A percentile compares a stretch with the other conserved stretches of the same genome.
These are phyloP conservation scores for Phengaris alcon DNA, from an alignment of 2,888 invertebrate genomes.

Conservation along the genomic window DNA sequence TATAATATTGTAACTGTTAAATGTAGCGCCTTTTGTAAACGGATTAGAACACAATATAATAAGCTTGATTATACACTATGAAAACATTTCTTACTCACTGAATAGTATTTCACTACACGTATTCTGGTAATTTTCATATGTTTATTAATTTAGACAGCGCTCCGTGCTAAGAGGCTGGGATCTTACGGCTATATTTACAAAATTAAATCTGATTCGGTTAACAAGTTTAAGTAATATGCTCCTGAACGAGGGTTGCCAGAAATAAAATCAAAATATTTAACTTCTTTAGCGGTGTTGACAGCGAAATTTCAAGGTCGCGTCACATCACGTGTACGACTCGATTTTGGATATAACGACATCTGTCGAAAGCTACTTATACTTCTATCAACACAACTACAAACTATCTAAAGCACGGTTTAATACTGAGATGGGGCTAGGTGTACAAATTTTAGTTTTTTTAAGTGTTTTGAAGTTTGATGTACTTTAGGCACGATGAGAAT, in stretches of 20 bases:
- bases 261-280: too few species aligned
- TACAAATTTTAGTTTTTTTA: too few species aligned
- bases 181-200: conserved; percentile 31
- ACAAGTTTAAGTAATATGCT: conserved; percentile 27
- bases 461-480: too few species aligned
- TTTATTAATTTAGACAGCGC: conserved; percentile 43
- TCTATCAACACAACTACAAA: too few species aligned
- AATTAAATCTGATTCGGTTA: conserved; percentile 31
- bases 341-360: too few species aligned
- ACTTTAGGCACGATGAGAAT: too few species aligned
- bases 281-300: too few species aligned
- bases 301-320: too few species aligned
- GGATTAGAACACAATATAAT: neutral
- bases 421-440: too few species aligned
- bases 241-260: neutral
- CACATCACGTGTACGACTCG: too few species aligned
- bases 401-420: too few species aligned
- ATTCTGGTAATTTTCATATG: conserved; percentile 41
- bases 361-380: too few species aligned
- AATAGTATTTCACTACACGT: conserved; percentile 33
- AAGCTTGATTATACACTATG: neutral
- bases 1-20: neutral
- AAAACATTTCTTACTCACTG: conserved; percentile 30
- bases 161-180: conserved; percentile 37
- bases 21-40: neutral